Base-by-base conservation (phyloP, 2,113 vertebrate species). In the Castor canadensis region DNA sequence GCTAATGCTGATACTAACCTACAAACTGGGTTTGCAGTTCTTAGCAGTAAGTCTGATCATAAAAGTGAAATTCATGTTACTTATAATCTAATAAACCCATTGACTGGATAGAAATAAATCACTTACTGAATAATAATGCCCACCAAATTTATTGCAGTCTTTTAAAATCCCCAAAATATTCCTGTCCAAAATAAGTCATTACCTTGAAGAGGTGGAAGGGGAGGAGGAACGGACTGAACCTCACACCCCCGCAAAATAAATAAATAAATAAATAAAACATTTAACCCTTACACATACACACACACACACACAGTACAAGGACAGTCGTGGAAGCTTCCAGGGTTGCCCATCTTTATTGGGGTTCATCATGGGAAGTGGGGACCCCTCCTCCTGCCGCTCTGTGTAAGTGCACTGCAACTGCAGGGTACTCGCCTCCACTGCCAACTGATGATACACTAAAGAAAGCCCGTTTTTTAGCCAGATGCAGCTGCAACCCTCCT, bases 41-140 rank as follows among this genome's bases (percentile, higher is more conserved):
- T 86, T 43, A 71, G 56, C 91, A 76, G 19, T 56, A 71, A 91
- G 89, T 67, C 93, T 22, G 7, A 58, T 47, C 88, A 62, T 94
- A 87, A 94, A 97, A 91, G 95, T 87, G 89, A 96, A 97, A 97
- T 91, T 64, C 89, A 7, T 47, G 16, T 84, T 94, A 60, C 71
- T 96, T 91, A 45, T 62, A 58, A 95, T 66, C 89, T 93, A 94
- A 97, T 81, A 87, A 96, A 91, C 89, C 77, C 94, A 93, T 64
- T 96, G 95, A 83, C 82, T 72, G 60, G 66, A 26, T 52, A 89
- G 52, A 95, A 96, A 95, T 89, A 96, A 93, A 95, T 95, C 94
- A 87, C 35, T 54, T 35, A 20, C 47, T 52, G 81, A 91, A 80
- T 81, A 90, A 47, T 56, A 69, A 91, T 24, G 30, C 52, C 79